These are phyloP conservation scores for Melipona beecheii DNA, from an alignment of 2,888 invertebrate genomes.

Conservation along the genomic window DNA sequence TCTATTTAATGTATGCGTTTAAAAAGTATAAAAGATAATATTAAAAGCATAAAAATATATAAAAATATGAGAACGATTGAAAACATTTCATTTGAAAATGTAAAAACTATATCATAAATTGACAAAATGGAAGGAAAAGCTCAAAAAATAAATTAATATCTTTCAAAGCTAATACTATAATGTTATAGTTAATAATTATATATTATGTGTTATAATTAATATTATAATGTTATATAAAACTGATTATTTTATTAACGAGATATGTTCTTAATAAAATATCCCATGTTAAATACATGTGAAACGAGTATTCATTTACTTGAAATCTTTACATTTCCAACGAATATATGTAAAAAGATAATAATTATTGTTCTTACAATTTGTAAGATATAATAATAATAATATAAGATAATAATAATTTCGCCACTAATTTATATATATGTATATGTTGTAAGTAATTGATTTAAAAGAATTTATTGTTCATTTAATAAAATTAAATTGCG, in stretches of 20 bases:
- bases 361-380: not conserved
- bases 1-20: not conserved
- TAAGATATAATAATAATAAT: too few species aligned
- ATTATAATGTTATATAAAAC: not conserved
- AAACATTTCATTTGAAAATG: not conserved
- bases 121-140: not conserved
- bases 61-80: not conserved
- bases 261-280: not conserved
- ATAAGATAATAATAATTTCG: too few species aligned
- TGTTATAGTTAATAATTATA: too few species aligned
- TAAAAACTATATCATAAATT: not conserved
- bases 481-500: not conserved
- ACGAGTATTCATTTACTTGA: not conserved
- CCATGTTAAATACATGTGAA: not conserved
- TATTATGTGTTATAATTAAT: too few species aligned
- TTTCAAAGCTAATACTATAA: not conserved
- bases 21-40: not conserved
- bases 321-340: not conserved
- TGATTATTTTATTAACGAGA: not conserved
- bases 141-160: not conserved
- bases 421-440: too few species aligned
- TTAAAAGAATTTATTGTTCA: not conserved
- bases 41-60: not conserved
- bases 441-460: too few species aligned
- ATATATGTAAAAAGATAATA: not conserved